A percentile compares a stretch with the other conserved stretches of the same genome.
phyloP scores from a whole-genome alignment of 2,888 invertebrate genomes.

The Dione vanillae region DNA sequence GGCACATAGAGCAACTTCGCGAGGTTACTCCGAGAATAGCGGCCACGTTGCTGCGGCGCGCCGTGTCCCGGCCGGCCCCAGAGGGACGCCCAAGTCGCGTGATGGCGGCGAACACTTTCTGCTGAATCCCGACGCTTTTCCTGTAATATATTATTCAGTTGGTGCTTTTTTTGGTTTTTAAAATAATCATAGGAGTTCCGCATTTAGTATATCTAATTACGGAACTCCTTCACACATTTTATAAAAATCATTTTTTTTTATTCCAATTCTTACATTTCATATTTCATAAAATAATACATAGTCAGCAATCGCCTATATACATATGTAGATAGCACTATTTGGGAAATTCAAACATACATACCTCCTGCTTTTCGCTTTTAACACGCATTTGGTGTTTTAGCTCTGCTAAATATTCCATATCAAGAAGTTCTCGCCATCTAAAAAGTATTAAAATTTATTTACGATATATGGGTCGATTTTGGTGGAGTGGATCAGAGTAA shows the following conservation, averaged over 20 bases:
- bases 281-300: background rate
- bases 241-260: too few relatives aligned
- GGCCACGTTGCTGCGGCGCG: conserved; percentile 78
- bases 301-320: background rate
- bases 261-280: too few relatives aligned
- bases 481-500: too few relatives aligned
- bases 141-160: conserved; percentile 64
- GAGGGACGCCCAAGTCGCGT: conserved; percentile 89
- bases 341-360: conserved; percentile 47
- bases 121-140: conserved; percentile 85
- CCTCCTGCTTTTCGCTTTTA: conserved; percentile 72
- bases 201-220: too few relatives aligned
- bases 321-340: background rate
- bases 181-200: too few relatives aligned
- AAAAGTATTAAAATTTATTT: conserved; percentile 33
- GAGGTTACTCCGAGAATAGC: conserved; percentile 73
- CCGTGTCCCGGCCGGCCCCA: conserved; percentile 93
- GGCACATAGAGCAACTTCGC: conserved; percentile 69
- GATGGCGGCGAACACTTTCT: conserved; percentile 87
- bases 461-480: too few relatives aligned
- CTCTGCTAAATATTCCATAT: conserved; percentile 70
- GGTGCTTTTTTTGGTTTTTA: too few relatives aligned
- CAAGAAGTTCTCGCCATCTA: conserved; percentile 77
- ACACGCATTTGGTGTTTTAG: conserved; percentile 75
- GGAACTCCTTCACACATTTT: too few relatives aligned